These are phyloP conservation scores for Fundulus diaphanus DNA, from an alignment of 2,797 vertebrate species.

Conservation along the genomic window DNA sequence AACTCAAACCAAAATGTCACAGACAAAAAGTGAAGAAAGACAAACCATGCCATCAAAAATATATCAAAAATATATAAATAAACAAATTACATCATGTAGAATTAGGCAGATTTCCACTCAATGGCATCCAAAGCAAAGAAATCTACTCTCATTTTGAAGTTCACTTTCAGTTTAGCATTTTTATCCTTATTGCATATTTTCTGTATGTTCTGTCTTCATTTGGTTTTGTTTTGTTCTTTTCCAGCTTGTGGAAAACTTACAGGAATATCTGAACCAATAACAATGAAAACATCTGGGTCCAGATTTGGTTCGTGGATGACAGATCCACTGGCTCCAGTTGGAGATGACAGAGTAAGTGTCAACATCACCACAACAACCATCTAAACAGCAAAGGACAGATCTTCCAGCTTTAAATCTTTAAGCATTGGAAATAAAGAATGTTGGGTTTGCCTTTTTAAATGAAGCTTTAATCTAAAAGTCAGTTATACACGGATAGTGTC, in stretches of 20 bases:
- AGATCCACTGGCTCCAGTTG: conserved; percentile 89
- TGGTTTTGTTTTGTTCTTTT: conserved; percentile 43
- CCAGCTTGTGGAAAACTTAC: conserved; percentile 96
- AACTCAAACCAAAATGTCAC: neutral
- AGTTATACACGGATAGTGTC: too few species aligned
- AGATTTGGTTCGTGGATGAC: conserved; percentile 99
- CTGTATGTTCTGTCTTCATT: neutral
- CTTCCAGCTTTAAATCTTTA: neutral
- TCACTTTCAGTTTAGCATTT: neutral
- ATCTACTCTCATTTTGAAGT: neutral
- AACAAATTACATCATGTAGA: neutral
- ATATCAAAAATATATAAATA: neutral
- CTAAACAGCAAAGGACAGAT: neutral
- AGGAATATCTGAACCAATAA: conserved; percentile 93
- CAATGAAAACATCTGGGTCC: conserved; percentile 94
- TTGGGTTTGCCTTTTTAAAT: neutral
- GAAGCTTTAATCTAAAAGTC: too few species aligned
- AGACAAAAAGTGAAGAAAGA: neutral
- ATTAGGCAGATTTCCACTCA: neutral
- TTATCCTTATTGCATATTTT: neutral
- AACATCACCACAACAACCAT: neutral
- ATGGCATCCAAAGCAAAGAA: neutral
- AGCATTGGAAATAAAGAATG: neutral
- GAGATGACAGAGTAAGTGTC: conserved; percentile 89
- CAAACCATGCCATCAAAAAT: too few species aligned